phyloP scores from a whole-genome alignment of 2,113 vertebrate species.

The Pogona vitticeps region DNA sequence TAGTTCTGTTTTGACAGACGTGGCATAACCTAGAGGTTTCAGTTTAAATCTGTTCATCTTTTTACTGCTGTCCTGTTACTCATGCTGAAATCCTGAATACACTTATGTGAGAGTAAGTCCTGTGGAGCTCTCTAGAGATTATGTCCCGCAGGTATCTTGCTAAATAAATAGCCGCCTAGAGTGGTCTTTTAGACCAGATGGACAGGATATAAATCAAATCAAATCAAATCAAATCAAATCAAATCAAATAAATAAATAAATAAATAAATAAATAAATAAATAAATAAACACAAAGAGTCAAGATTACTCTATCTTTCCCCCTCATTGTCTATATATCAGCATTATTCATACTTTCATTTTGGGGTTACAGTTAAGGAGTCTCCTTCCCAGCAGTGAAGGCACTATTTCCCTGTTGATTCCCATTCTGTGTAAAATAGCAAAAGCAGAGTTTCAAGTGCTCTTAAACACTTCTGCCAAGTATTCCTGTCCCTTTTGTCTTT shows the following conservation, averaged over 20 bases:
- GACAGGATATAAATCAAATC: too few relatives aligned
- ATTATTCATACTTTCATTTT: background rate
- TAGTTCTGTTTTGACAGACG: background rate
- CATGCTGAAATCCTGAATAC: background rate
- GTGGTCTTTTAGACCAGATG: background rate
- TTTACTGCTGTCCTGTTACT: background rate
- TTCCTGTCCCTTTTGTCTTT: background rate
- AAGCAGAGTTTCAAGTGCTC: background rate
- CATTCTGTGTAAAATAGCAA: background rate
- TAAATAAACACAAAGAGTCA: too few relatives aligned
- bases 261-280: background rate
- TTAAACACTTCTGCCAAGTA: background rate
- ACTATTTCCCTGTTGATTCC: background rate
- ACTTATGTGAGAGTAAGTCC: background rate
- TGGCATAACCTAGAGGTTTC: background rate
- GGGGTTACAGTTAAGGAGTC: background rate
- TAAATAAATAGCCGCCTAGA: too few relatives aligned
- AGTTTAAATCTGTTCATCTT: background rate
- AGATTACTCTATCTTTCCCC: background rate
- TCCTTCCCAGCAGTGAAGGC: background rate
- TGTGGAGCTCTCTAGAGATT: background rate
- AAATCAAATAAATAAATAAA: too few relatives aligned
- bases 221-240: too few relatives aligned
- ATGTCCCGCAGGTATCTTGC: too few relatives aligned
- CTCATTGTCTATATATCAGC: background rate